Evolutionary conservation across 2,113 vertebrate genomes (phyloP).

Genomic region (Cromileptes altivelis): DNA sequence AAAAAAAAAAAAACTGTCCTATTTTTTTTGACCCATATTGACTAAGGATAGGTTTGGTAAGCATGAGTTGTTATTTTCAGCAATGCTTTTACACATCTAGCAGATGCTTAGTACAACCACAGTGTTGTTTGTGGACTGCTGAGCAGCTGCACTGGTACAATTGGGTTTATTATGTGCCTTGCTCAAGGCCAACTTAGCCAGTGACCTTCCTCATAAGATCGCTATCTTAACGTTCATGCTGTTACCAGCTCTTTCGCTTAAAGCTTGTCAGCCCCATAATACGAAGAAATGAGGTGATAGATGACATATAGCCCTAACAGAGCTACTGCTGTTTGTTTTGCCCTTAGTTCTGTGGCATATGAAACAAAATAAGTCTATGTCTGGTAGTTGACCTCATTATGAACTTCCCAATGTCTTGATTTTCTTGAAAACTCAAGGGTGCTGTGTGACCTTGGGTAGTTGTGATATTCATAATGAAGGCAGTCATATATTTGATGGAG

Average conservation of each 20-base stretch:
- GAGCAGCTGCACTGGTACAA: slow-evolving; percentile 34
- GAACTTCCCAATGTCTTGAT: background rate
- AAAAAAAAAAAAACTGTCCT: background rate
- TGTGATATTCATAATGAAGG: slow-evolving; percentile 25
- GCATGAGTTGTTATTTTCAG: slow-evolving; percentile 10
- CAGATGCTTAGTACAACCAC: background rate
- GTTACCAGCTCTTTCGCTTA: background rate
- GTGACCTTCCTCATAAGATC: slow-evolving; percentile 14
- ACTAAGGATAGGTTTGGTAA: background rate
- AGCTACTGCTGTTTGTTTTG: background rate
- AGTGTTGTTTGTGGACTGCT: slow-evolving; percentile 36
- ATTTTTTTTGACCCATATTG: background rate
- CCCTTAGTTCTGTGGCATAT: background rate
- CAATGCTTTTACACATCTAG: background rate
- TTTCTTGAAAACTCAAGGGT: slow-evolving; percentile 5
- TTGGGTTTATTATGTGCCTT: slow-evolving; percentile 18
- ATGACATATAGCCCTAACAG: background rate
- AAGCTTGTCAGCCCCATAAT: background rate
- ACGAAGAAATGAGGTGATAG: background rate
- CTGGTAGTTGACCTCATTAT: background rate
- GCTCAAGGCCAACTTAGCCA: slow-evolving; percentile 34
- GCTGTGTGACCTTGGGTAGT: slow-evolving; percentile 12
- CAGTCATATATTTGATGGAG: slow-evolving; percentile 18
- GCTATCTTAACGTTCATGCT: background rate
- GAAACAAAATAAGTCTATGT: background rate